These are phyloP conservation scores for Archegozetes longisetosus DNA, from an alignment of 1,140 invertebrate species.

Conservation along the genomic window DNA sequence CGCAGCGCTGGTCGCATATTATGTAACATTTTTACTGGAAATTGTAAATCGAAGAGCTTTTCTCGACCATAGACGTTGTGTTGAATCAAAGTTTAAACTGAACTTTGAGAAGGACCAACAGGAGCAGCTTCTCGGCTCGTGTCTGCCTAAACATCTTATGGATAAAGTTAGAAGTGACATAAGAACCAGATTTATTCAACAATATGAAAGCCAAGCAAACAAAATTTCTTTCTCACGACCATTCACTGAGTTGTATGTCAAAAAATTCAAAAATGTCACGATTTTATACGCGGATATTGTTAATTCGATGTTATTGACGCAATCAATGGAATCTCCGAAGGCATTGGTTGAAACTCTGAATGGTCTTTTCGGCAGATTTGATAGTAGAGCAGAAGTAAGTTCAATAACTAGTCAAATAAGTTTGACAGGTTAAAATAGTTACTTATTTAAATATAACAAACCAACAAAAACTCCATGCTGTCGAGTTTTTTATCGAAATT, in stretches of 20 bases:
- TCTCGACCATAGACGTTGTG: constrained; percentile 65
- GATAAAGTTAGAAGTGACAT: constrained; percentile 50
- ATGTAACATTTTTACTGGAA: constrained; percentile 70
- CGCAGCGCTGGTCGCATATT: constrained; percentile 61
- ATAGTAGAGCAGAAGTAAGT: constrained; percentile 57
- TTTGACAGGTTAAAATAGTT: too few species aligned
- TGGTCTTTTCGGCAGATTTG: constrained; percentile 82
- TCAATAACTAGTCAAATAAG: neutral
- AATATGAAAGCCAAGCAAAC: constrained; percentile 27
- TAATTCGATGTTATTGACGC: constrained; percentile 79
- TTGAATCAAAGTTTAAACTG: constrained; percentile 62
- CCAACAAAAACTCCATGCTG: too few species aligned
- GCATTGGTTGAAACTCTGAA: constrained; percentile 77
- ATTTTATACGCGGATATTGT: constrained; percentile 92
- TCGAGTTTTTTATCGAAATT: too few species aligned
- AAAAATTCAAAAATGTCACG: constrained; percentile 66
- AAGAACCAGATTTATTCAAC: constrained; percentile 34
- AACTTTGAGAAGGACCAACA: constrained; percentile 70
- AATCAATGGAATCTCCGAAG: constrained; percentile 48
- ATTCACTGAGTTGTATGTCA: constrained; percentile 63
- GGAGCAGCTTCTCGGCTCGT: constrained; percentile 31
- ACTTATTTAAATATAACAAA: too few species aligned
- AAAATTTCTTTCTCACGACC: constrained; percentile 11
- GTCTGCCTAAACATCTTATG: constrained; percentile 9
- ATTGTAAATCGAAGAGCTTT: constrained; percentile 68